phyloP scores from a whole-genome alignment of 2,113 vertebrate genomes.

The Crocuta crocuta region DNA sequence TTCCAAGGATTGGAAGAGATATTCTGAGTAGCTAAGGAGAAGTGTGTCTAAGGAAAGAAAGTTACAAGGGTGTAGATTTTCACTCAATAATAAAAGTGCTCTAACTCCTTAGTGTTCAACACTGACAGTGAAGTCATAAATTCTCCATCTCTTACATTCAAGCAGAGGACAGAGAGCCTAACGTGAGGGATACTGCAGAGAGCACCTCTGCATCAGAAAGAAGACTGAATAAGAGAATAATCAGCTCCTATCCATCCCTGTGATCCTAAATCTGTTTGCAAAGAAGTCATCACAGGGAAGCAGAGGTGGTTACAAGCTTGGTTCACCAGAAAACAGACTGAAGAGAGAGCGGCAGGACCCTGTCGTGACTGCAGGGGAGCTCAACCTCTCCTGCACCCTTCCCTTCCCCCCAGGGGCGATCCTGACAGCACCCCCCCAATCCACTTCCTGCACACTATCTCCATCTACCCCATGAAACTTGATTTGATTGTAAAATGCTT shows the following conservation, averaged over 20 bases:
- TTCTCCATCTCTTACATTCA: neutral
- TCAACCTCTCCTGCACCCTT: neutral
- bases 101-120: neutral
- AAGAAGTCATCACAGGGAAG: neutral
- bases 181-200: neutral
- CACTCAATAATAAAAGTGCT: neutral
- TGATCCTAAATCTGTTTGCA: neutral
- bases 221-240: neutral
- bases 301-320: neutral
- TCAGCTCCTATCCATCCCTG: neutral
- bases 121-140: neutral
- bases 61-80: neutral
- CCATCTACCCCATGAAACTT: neutral
- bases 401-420: neutral
- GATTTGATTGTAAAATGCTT: neutral
- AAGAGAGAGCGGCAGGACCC: neutral
- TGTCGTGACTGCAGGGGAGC: neutral
- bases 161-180: neutral
- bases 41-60: neutral
- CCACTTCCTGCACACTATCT: neutral
- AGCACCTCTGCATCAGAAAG: neutral
- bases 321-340: neutral
- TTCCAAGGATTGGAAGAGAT: neutral
- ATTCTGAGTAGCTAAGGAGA: neutral
- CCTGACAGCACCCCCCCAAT: neutral